Conservation (phyloP, 2,888 invertebrate genomes). For the Masnerella sp. region DNA sequence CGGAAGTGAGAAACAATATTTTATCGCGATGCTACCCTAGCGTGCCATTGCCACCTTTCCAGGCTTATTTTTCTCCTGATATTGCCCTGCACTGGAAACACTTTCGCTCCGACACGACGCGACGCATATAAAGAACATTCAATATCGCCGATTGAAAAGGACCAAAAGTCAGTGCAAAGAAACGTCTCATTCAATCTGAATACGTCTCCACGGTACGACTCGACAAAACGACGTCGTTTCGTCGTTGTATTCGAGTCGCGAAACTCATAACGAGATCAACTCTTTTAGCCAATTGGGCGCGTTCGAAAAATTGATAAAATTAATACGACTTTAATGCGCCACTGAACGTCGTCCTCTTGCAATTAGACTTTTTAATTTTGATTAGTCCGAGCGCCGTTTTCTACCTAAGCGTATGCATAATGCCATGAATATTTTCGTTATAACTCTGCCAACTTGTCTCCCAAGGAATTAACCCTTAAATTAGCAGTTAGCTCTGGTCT, state of each 20-base stretch:
- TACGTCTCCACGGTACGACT: constrained; percentile 13
- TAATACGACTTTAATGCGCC: constrained; percentile 60
- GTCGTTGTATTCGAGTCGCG: no score
- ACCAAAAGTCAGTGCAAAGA: constrained; percentile 58
- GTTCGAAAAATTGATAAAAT: constrained; percentile 63
- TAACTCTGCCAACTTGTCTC: constrained; percentile 78
- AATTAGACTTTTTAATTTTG: constrained; percentile 78
- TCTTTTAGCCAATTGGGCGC: constrained; percentile 13
- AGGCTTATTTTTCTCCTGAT: constrained; percentile 60
- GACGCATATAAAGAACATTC: constrained; percentile 59
- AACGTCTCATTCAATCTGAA: constrained; percentile 5
- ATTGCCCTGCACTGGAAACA: constrained; percentile 53
- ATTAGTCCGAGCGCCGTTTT: constrained; percentile 72
- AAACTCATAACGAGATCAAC: neutral
- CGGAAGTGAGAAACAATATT: constrained; percentile 63
- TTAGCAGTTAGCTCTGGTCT: constrained; percentile 77
- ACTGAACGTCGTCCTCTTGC: constrained; percentile 67
- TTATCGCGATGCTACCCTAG: constrained; percentile 68
- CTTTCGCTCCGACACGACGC: constrained; percentile 18
- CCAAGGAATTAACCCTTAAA: constrained; percentile 78
- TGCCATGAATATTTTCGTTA: constrained; percentile 78
- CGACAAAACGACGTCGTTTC: no score
- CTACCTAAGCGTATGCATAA: constrained; percentile 77
- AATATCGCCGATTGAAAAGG: constrained; percentile 65
- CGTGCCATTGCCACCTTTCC: constrained; percentile 65